Conservation (phyloP, 1,140 invertebrate species). For the Drosophila melanogaster region DNA sequence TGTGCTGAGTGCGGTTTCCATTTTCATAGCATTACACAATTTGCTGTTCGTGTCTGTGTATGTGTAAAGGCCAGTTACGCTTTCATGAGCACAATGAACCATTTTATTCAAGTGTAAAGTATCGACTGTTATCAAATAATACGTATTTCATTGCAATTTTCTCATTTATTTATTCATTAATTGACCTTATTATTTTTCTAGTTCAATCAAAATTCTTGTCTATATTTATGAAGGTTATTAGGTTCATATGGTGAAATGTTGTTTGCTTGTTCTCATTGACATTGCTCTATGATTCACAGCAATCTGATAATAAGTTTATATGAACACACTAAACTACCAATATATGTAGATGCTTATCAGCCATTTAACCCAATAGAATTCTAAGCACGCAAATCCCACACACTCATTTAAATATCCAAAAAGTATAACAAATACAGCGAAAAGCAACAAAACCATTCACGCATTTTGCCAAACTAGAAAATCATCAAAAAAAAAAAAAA, state of each 20-base stretch:
- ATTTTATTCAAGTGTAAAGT: slow-evolving; percentile 22
- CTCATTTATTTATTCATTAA: slow-evolving; percentile 17
- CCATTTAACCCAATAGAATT: slow-evolving; percentile 24
- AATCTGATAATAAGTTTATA: not conserved
- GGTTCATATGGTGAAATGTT: not conserved
- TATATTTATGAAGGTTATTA: not conserved
- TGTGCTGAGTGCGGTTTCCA: slow-evolving; percentile 17
- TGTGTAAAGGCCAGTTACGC: slow-evolving; percentile 1
- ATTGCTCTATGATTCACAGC: too few relatives aligned
- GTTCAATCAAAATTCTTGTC: not conserved
- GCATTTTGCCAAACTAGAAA: slow-evolving; percentile 15
- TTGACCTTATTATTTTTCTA: not conserved
- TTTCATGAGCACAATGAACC: slow-evolving; percentile 23
- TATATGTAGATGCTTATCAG: slow-evolving; percentile 34
- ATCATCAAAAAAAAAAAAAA: slow-evolving; percentile 5
- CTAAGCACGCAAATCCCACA: slow-evolving; percentile 32
- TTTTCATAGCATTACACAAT: slow-evolving; percentile 35
- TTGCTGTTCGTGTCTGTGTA: not conserved
- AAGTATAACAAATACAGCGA: slow-evolving; percentile 15
- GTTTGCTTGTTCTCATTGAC: too few relatives aligned
- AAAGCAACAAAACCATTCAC: slow-evolving; percentile 16
- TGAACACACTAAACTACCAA: not conserved
- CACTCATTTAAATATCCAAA: slow-evolving; percentile 23
- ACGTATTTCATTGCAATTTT: slow-evolving; percentile 2
- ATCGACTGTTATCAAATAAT: slow-evolving; percentile 1